A percentile compares a stretch with the other conserved stretches of the same genome.
Evolutionary conservation across 2,113 vertebrate genomes (phyloP).

Genomic region (Mus spicilegus): DNA sequence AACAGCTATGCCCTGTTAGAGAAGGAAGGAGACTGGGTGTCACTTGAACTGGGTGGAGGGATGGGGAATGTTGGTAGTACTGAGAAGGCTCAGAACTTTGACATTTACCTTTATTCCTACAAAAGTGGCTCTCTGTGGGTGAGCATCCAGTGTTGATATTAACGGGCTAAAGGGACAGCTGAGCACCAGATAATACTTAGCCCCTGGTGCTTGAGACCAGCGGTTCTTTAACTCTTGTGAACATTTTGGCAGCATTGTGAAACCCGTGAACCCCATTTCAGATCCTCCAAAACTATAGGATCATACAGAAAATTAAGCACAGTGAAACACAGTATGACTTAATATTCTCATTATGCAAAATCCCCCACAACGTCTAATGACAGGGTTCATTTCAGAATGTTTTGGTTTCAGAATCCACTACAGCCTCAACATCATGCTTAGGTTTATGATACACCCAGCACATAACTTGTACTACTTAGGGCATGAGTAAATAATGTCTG

Average conservation of each 20-base stretch:
- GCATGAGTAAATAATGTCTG: neutral
- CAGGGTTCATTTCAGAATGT: neutral
- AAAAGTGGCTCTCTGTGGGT: neutral
- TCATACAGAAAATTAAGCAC: neutral
- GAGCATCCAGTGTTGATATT: neutral
- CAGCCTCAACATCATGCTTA: neutral
- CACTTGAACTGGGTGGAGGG: neutral
- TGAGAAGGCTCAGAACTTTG: neutral
- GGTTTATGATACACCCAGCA: neutral
- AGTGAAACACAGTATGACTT: neutral
- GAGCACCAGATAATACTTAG: neutral
- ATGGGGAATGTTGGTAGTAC: neutral
- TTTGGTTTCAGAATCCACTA: neutral
- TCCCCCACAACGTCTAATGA: neutral
- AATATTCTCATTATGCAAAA: neutral
- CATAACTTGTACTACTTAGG: neutral
- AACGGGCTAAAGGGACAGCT: neutral
- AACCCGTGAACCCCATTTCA: neutral
- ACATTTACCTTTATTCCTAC: neutral
- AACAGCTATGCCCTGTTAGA: neutral
- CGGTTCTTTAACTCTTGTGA: neutral
- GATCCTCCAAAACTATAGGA: neutral
- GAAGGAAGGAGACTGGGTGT: neutral
- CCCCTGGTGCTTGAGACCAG: neutral
- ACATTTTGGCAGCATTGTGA: neutral